Conservation (phyloP, 2,113 vertebrate genomes). For the Dipodomys ordii region DNA sequence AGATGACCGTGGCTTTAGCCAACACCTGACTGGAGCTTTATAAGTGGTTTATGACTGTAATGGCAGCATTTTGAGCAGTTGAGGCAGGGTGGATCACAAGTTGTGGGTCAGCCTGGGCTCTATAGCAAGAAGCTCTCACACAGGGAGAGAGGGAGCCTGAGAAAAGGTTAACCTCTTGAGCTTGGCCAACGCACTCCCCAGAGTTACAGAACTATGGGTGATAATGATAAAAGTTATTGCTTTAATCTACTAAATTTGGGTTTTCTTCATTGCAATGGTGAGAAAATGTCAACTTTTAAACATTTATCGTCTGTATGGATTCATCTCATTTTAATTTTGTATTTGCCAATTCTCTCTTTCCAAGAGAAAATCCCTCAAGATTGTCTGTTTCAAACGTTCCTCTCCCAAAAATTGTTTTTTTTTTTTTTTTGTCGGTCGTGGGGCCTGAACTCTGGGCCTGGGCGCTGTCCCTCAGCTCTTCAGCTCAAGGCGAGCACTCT, state of each 20-base stretch:
- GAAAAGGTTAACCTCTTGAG: neutral
- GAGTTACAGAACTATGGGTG: neutral
- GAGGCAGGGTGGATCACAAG: too few species aligned
- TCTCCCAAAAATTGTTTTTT: neutral
- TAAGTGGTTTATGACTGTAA: too few species aligned
- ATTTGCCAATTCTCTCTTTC: constrained; percentile 31
- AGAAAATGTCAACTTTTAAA: neutral
- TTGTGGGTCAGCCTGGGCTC: neutral
- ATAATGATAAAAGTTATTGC: neutral
- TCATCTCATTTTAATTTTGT: constrained; percentile 36
- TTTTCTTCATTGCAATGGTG: neutral
- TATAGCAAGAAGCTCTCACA: too few species aligned
- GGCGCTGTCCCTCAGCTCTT: too few species aligned
- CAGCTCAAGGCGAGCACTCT: too few species aligned
- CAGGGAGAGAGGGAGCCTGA: neutral
- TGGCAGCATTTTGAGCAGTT: too few species aligned
- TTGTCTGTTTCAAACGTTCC: neutral
- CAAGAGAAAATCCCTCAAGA: constrained; percentile 4
- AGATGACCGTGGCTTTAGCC: neutral
- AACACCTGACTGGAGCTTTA: neutral
- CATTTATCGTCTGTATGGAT: constrained; percentile 15
- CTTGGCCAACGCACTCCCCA: neutral
- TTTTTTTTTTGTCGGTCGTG: too few species aligned
- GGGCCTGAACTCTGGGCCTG: neutral
- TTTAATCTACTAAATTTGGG: neutral